phyloP scores from a whole-genome alignment of 64 coral and sea anemone species.

The Hydrozoanthus tunicans region DNA sequence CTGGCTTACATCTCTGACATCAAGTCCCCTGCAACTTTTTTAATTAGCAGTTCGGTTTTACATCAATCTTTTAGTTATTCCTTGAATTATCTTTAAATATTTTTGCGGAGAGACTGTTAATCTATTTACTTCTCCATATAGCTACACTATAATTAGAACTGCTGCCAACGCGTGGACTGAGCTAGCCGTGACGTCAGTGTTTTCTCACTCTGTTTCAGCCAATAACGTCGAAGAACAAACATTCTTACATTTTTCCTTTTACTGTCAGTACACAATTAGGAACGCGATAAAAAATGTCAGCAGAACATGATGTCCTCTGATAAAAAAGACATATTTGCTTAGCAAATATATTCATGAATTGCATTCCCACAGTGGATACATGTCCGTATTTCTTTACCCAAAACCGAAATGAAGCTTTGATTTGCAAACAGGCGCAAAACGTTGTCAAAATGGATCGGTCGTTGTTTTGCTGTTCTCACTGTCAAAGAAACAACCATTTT shows the following conservation, averaged over 20 bases:
- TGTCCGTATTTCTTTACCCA: neutral
- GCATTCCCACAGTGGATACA: neutral
- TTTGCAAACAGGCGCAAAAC: neutral
- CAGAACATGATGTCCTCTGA: neutral
- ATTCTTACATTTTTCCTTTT: neutral
- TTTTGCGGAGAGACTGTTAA: too few relatives aligned
- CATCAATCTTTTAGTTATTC: too few relatives aligned
- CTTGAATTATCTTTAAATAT: too few relatives aligned
- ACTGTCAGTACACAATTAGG: neutral
- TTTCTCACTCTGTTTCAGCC: neutral
- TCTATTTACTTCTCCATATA: too few relatives aligned
- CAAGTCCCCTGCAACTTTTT: too few relatives aligned
- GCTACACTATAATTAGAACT: too few relatives aligned
- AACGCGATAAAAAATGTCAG: conserved; percentile 12
- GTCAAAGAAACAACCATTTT: neutral
- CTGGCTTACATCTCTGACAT: too few relatives aligned
- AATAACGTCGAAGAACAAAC: neutral
- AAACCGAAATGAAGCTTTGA: neutral
- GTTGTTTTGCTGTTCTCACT: neutral
- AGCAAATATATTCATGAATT: conserved; percentile 1
- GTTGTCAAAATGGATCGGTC: neutral
- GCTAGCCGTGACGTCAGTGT: too few relatives aligned
- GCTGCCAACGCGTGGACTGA: too few relatives aligned
- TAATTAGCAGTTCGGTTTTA: too few relatives aligned
- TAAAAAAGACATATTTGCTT: conserved; percentile 20